phyloP scores from a whole-genome alignment of 1,140 invertebrate genomes.

The Drosophila auraria region DNA sequence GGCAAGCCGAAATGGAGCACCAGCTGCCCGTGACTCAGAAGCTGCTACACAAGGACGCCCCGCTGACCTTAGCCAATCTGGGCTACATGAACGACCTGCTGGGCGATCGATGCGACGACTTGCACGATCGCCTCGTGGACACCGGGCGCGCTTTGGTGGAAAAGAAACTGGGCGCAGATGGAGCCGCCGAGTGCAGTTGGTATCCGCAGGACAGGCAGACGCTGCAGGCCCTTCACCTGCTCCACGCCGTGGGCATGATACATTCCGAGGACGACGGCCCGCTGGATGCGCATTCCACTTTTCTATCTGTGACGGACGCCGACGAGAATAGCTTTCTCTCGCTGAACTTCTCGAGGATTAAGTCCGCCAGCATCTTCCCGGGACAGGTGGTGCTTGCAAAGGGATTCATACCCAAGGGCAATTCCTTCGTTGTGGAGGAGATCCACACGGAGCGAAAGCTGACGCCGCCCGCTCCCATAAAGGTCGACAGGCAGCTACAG shows the following conservation, averaged over 20 bases:
- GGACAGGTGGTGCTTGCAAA: constrained; percentile 93
- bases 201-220: constrained; percentile 67
- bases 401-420: constrained; percentile 90
- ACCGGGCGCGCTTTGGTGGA: constrained; percentile 57
- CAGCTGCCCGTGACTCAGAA: constrained; percentile 52
- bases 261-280: constrained; percentile 90
- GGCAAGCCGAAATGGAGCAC: constrained; percentile 60
- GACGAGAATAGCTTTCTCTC: constrained; percentile 84
- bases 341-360: constrained; percentile 88
- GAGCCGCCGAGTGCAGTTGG: constrained; percentile 61
- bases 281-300: constrained; percentile 89
- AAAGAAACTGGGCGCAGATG: constrained; percentile 60
- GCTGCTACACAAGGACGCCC: constrained; percentile 48
- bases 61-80: constrained; percentile 51
- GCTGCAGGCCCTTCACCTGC: constrained; percentile 52
- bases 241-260: constrained; percentile 88
- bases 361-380: constrained; percentile 92
- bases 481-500: constrained; percentile 87
- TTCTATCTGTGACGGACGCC: constrained; percentile 89
- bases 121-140: constrained; percentile 57
- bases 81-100: constrained; percentile 71
- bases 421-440: constrained; percentile 89
- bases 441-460: constrained; percentile 86
- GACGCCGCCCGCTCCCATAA: constrained; percentile 57
- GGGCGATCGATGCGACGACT: constrained; percentile 54